Base-by-base conservation (phyloP, 2,888 invertebrate species). In the Stenoptilia bipunctidactyla region DNA sequence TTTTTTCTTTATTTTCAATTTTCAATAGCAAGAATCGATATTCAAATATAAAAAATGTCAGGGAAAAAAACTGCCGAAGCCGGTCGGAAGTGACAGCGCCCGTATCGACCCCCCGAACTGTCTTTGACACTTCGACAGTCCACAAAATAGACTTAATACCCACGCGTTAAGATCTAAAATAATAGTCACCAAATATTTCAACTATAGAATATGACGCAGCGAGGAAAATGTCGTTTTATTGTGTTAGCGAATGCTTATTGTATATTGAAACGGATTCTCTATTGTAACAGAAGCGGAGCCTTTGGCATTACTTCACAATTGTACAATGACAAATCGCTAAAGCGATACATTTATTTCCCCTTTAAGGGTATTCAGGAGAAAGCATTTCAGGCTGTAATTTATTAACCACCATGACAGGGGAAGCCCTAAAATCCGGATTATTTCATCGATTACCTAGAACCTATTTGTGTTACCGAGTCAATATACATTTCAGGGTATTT, bases 211-310 rank as follows among this genome's bases (percentile, higher is more conserved):
- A 61, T 60, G 20, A 5, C 20, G 20, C n/a, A n/a, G 58, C 59
- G 55, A 67, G 61, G 66, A 69, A 70, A 70, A 66, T 70, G 70
- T 66, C 65, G 63, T 70, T 73, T 75, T 74, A 77, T 77, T 74
- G 70, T 75, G 67, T 76, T 72, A 73, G 72, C 56, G 61, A 74
- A 70, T 66, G 66, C 71, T 74, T 72, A 79, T 75, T 72, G 74
- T 75, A 70, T 67, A 71, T 66, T 61, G 60, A 61, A 67, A 58
- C 68, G 60, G 65, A 72, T 71, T 71, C 61, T 56, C 66, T 54
- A 70, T 73, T 75, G 71, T 71, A 58, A 59, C 55, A 49, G 52
- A 49, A 52, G 58, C 52, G 58, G 56, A 59, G 59, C 60, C 63
- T 66, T 57, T 52, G 56, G 58, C 64, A 63, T 69, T 64, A 65